Conservation (phyloP, 2,888 invertebrate species). For the Drosophila prostipennis region DNA sequence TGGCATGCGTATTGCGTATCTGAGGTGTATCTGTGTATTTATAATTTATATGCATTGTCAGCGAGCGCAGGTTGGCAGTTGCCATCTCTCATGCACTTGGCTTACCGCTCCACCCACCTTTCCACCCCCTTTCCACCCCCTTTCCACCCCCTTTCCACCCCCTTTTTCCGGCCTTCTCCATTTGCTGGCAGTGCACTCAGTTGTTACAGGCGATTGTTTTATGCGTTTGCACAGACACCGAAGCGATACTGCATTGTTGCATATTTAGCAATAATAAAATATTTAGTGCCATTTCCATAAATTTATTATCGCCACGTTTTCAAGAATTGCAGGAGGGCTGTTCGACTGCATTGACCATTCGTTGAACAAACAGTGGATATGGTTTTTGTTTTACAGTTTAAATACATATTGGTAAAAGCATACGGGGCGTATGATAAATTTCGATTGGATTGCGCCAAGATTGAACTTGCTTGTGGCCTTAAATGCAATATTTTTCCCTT, state of each 20-base stretch:
- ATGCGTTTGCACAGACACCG: constrained; percentile 48
- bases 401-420: constrained; percentile 32
- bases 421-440: constrained; percentile 60
- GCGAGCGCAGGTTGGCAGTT: constrained; percentile 65
- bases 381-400: constrained; percentile 23
- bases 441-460: constrained; percentile 47
- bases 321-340: not conserved
- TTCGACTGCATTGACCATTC: constrained; percentile 29
- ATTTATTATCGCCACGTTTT: constrained; percentile 67
- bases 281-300: constrained; percentile 75
- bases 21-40: constrained; percentile 61
- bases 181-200: constrained; percentile 55
- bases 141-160: not conserved
- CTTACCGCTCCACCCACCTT: constrained; percentile 6
- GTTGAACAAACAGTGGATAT: constrained; percentile 19
- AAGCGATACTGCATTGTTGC: constrained; percentile 67
- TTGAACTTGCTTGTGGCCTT: constrained; percentile 13
- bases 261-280: constrained; percentile 79
- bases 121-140: too few species aligned
- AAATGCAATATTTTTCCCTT: not conserved
- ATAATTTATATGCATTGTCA: constrained; percentile 77
- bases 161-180: constrained; percentile 5
- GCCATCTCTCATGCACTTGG: constrained; percentile 21
- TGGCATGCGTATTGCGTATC: constrained; percentile 46
- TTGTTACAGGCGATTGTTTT: constrained; percentile 73